phyloP scores from a whole-genome alignment of 2,797 vertebrate genomes.

The Esox lucius region DNA sequence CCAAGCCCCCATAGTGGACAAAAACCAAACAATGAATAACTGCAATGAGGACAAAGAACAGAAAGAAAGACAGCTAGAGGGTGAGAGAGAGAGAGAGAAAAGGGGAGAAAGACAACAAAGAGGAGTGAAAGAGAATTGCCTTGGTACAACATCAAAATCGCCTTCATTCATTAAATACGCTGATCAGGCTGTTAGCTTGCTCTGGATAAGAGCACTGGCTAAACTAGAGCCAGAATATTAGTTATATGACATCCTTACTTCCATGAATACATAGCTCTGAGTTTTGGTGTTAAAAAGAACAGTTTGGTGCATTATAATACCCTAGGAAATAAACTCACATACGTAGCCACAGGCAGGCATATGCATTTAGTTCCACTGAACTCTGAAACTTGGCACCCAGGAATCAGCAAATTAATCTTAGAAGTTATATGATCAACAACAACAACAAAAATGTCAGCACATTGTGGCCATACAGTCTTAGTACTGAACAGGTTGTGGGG shows the following conservation, averaged over 20 bases:
- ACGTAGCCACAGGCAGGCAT: not conserved
- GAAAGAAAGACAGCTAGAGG: conserved; percentile 11
- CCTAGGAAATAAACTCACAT: no score
- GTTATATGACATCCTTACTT: no score
- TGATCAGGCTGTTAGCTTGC: no score
- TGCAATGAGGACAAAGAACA: conserved; percentile 50
- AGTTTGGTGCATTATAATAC: no score
- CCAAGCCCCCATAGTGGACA: conserved; percentile 48
- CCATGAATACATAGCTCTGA: no score
- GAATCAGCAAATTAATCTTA: no score
- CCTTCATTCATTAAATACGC: no score
- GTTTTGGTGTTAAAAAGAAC: no score
- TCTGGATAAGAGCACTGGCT: no score
- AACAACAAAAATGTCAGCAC: not conserved
- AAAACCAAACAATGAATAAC: conserved; percentile 66
- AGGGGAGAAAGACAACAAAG: conserved; percentile 3
- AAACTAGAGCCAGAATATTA: no score
- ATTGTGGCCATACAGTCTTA: not conserved
- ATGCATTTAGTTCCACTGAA: no score
- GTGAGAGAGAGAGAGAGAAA: conserved; percentile 24
- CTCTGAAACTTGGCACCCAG: no score
- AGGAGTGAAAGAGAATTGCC: conserved; percentile 1
- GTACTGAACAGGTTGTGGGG: not conserved
- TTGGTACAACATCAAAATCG: not conserved
- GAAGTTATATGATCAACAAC: not conserved